Base-by-base conservation (phyloP, 2,888 invertebrate species). In the Pterostichus madidus region DNA sequence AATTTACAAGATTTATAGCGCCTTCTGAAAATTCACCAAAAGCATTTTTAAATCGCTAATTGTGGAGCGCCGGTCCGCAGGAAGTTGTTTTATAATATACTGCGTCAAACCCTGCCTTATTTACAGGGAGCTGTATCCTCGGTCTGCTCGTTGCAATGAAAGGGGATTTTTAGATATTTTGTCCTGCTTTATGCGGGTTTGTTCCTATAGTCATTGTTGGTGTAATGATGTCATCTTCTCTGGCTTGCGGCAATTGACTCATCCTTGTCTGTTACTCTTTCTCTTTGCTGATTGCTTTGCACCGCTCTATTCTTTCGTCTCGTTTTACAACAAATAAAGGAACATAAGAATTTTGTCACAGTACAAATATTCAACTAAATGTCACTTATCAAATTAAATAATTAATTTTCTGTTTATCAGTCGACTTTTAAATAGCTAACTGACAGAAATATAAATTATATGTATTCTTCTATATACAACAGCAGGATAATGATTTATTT, bases 31-130 rank as follows among this genome's bases (percentile, higher is more conserved):
- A 64, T 64, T 64, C 64, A 64, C 24, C 64, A 64, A 64, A 64
- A 64, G 35, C 64, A 64, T 64, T 64, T 64, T 64, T 35, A 64
- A 64, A 64, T 64, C 64, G 64, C 32, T 64, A 64, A 64, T 64
- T 64, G 35, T 35, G 13, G 24, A 24, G 35, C 5, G 11, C 13
- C 13, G n/a, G 32, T 32, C 35, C 64, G 10, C 32, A 10, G 64
- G 35, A 64, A 64, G 64, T 64, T 64, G 64, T 35, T 64, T 64
- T n/a, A 31, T 35, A 35, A 64, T 64, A 59, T 59, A 59, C 31
- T 64, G 64, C 64, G 49, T 49, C 11, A 13, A 49, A 49, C n/a
- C n/a, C 49, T 49, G 24, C 24, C 3, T 24, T 24, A 24, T 24
- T 24, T 24, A 24, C 24, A 3, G 2, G 24, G 24, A 24, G 24